Conservation (phyloP, 2,113 vertebrate species). For the Eudyptes chrysolophus region DNA sequence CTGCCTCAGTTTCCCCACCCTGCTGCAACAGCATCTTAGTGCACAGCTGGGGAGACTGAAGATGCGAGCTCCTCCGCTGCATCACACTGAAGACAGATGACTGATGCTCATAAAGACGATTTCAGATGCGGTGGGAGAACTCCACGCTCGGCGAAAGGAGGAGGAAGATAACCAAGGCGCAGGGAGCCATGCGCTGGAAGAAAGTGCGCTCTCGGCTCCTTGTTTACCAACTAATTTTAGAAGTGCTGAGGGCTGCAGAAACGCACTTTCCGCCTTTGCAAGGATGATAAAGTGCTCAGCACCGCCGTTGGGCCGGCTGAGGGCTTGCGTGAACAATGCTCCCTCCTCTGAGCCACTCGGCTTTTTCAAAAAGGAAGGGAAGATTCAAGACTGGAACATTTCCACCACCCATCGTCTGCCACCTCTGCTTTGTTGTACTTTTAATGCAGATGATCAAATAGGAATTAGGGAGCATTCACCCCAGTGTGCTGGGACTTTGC, state of each 20-base stretch:
- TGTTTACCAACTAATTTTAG: not conserved
- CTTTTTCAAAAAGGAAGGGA: not conserved
- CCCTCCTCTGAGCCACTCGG: not conserved
- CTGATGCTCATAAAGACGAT: fast-evolving
- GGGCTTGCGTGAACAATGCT: not conserved
- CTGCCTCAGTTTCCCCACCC: not conserved
- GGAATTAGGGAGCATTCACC: not conserved
- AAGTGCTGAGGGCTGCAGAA: not conserved
- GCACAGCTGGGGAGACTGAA: not conserved
- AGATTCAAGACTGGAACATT: not conserved
- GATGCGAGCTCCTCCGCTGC: fast-evolving
- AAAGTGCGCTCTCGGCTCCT: not conserved
- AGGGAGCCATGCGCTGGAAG: not conserved
- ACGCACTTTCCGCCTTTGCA: not conserved
- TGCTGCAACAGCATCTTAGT: fast-evolving
- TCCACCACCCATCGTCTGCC: not conserved
- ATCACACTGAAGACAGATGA: fast-evolving
- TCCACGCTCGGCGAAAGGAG: fast-evolving
- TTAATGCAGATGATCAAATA: not conserved
- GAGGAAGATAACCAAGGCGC: not conserved
- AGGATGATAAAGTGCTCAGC: not conserved
- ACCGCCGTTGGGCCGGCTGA: fast-evolving
- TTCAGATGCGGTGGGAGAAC: not conserved
- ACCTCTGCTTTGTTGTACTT: not conserved
- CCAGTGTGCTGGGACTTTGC: not conserved